These are phyloP conservation scores for Lateolabrax maculatus DNA, from an alignment of 2,797 vertebrate genomes.

Conservation along the genomic window DNA sequence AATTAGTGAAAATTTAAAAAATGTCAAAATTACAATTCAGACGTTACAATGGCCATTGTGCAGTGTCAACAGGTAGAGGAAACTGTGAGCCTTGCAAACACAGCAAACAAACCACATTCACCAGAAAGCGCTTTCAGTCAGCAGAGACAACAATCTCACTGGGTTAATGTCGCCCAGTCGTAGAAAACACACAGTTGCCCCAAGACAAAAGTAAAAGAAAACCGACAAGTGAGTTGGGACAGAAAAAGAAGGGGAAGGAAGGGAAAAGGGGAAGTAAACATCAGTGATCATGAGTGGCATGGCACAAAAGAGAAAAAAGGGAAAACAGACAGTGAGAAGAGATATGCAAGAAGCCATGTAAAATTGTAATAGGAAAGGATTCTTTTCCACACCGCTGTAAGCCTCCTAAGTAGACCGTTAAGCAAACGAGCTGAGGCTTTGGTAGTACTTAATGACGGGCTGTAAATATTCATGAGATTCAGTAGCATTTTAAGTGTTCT, in stretches of 20 bases:
- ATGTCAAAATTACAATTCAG: background rate
- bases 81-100: background rate
- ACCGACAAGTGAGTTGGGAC: background rate
- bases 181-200: background rate
- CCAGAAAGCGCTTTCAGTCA: background rate
- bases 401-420: constrained; percentile 38
- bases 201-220: background rate
- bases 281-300: constrained; percentile 13
- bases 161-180: background rate
- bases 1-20: background rate
- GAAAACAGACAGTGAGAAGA: constrained; percentile 4
- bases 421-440: constrained; percentile 31
- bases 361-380: constrained; percentile 16
- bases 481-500: constrained; percentile 30
- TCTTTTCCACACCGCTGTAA: constrained; percentile 7
- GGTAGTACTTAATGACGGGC: constrained; percentile 35
- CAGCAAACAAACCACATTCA: background rate
- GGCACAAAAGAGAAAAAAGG: background rate
- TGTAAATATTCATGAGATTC: constrained; percentile 57
- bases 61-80: background rate
- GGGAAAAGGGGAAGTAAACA: background rate
- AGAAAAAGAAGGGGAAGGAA: constrained; percentile 12
- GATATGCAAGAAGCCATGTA: background rate
- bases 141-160: constrained; percentile 1
- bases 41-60: background rate